A percentile compares a stretch with the other conserved stretches of the same genome.
Conservation (phyloP, 2,888 invertebrate species). For the Operophtera brumata region DNA sequence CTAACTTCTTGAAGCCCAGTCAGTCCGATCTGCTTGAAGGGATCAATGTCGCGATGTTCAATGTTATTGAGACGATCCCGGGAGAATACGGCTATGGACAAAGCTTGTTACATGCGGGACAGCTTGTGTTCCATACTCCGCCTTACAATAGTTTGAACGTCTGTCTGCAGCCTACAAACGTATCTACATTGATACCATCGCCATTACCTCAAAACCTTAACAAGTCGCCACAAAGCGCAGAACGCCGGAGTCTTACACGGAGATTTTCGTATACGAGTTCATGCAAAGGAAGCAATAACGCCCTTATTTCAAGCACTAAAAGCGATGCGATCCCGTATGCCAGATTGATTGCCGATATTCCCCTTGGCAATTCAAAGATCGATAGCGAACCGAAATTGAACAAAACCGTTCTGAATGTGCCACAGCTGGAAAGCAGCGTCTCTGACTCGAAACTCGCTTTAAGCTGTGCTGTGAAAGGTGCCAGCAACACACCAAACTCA, state of each 20-base stretch:
- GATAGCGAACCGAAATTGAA: constrained; percentile 87
- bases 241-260: constrained; percentile 69
- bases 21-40: constrained; percentile 90
- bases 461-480: constrained; percentile 84
- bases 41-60: constrained; percentile 89
- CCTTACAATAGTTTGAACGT: constrained; percentile 91
- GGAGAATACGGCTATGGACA: constrained; percentile 96
- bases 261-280: constrained; percentile 75
- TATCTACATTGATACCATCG: constrained; percentile 66
- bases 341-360: constrained; percentile 85
- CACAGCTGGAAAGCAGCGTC: constrained; percentile 88
- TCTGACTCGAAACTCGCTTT: constrained; percentile 92
- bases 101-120: constrained; percentile 92
- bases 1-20: constrained; percentile 92
- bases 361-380: constrained; percentile 80
- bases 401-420: constrained; percentile 77
- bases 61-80: constrained; percentile 84
- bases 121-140: constrained; percentile 94
- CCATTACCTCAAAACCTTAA: constrained; percentile 66
- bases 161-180: constrained; percentile 84
- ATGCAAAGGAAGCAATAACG: constrained; percentile 69
- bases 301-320: constrained; percentile 69
- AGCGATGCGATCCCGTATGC: constrained; percentile 89
- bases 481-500: constrained; percentile 44
- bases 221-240: constrained; percentile 66